Conservation (phyloP, 2,888 invertebrate species). For the Netelia melanura region DNA sequence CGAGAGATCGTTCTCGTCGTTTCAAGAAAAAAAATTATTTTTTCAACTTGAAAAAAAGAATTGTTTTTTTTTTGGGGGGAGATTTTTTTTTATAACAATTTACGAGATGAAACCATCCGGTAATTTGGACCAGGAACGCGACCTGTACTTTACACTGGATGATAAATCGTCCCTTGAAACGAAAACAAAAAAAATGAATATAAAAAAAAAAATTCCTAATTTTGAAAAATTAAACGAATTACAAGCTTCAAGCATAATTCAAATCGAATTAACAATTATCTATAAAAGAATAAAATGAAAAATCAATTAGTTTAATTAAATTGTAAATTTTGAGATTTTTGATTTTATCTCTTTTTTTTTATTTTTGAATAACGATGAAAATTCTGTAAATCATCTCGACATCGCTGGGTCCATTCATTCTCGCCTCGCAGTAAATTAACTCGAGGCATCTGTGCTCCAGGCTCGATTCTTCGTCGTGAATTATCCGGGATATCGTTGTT, state of each 20-base stretch:
- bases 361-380: neutral
- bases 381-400: conserved; percentile 55
- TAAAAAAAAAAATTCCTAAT: no score
- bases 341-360: neutral
- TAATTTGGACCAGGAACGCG: conserved; percentile 47
- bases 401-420: conserved; percentile 47
- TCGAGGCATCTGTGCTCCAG: conserved; percentile 45
- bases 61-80: no score
- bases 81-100: conserved; percentile 45
- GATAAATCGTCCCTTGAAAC: conserved; percentile 45
- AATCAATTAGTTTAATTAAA: neutral
- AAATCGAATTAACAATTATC: neutral
- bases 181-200: no score
- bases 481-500: conserved; percentile 9
- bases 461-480: conserved; percentile 22
- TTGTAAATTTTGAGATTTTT: neutral
- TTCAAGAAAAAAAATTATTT: neutral
- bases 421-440: conserved; percentile 42
- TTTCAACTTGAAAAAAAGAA: no score
- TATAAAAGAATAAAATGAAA: neutral
- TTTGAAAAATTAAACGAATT: no score
- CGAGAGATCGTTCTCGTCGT: conserved; percentile 57
- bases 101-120: conserved; percentile 61
- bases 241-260: no score
- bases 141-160: conserved; percentile 30